Percentiles rank a stretch among this genome's conserved stretches.
Conservation (phyloP, 2,888 invertebrate species). For the Pristionchus mayeri region DNA sequence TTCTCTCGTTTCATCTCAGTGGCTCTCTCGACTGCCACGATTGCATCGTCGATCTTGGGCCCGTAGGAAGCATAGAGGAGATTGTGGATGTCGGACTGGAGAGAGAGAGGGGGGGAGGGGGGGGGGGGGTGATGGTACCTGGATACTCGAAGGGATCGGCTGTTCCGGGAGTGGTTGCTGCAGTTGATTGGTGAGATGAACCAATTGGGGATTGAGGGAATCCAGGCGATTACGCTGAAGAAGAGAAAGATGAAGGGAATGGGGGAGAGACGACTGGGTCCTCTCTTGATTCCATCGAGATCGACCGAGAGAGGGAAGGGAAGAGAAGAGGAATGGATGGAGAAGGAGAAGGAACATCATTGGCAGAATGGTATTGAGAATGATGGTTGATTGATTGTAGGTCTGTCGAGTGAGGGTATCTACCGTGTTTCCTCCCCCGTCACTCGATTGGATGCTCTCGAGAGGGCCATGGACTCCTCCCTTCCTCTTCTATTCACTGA, state of each 20-base stretch:
- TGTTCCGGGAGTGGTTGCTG: not conserved
- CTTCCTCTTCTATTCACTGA: slow-evolving; percentile 62
- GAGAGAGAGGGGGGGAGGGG: not conserved
- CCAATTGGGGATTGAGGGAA: not conserved
- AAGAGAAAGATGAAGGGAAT: not conserved
- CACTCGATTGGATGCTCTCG: slow-evolving; percentile 70
- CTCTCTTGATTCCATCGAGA: not conserved
- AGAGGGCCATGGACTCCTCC: slow-evolving; percentile 61
- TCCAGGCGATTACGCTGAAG: not conserved
- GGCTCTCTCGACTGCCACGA: not conserved
- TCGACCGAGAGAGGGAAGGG: not conserved
- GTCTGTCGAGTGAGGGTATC: slow-evolving; percentile 72
- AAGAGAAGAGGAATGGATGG: not conserved
- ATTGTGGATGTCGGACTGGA: slow-evolving; percentile 22
- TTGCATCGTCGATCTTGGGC: slow-evolving; percentile 20
- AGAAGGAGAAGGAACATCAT: not conserved
- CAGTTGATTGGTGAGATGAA: not conserved
- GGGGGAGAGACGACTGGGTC: not conserved
- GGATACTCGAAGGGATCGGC: not conserved
- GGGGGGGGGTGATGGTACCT: not conserved
- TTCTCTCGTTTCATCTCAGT: slow-evolving; percentile 27
- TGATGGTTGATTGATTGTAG: slow-evolving; percentile 55
- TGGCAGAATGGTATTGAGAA: no score
- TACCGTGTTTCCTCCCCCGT: slow-evolving; percentile 74
- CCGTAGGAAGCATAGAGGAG: slow-evolving; percentile 16